These are phyloP conservation scores for Capitella teleta DNA, from an alignment of 1,140 invertebrate species.

Conservation along the genomic window DNA sequence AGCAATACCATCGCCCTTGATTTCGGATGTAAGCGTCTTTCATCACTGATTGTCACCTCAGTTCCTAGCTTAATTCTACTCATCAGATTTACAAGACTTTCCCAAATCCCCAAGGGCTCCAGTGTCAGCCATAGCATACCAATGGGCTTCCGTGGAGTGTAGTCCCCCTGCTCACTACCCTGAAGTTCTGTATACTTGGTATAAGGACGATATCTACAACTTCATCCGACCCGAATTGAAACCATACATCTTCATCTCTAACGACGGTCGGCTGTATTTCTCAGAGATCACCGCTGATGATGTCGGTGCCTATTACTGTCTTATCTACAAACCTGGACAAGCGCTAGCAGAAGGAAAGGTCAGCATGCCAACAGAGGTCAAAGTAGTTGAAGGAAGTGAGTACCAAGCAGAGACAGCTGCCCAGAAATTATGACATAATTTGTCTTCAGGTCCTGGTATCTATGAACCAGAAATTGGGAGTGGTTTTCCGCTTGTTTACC, in stretches of 20 bases:
- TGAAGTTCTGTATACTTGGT: slow-evolving; percentile 40
- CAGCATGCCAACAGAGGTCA: slow-evolving; percentile 9
- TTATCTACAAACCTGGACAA: slow-evolving; percentile 46
- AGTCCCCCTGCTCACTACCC: slow-evolving; percentile 86
- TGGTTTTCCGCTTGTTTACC: slow-evolving; percentile 20
- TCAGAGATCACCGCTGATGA: slow-evolving; percentile 84
- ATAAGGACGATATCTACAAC: slow-evolving; percentile 57
- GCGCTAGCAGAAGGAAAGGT: slow-evolving; percentile 1
- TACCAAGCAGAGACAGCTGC: too few species aligned
- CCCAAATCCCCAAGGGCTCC: slow-evolving; percentile 6
- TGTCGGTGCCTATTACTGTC: slow-evolving; percentile 81
- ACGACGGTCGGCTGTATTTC: slow-evolving; percentile 87
- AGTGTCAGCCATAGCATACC: slow-evolving; percentile 1
- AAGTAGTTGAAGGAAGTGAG: slow-evolving; percentile 5
- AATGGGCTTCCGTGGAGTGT: slow-evolving; percentile 57
- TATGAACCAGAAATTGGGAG: slow-evolving; percentile 18
- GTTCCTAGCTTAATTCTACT: slow-evolving; percentile 1
- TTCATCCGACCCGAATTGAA: slow-evolving; percentile 58
- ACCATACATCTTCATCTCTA: slow-evolving; percentile 75
- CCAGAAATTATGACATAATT: too few species aligned
- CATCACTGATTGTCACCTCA: too few species aligned
- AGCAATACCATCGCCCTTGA: slow-evolving; percentile 76
- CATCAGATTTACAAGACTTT: slow-evolving; percentile 13
- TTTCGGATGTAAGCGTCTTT: slow-evolving; percentile 70
- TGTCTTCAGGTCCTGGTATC: slow-evolving; percentile 9